Conservation (phyloP, 2,888 invertebrate species). For the Miltochrista miniata region DNA sequence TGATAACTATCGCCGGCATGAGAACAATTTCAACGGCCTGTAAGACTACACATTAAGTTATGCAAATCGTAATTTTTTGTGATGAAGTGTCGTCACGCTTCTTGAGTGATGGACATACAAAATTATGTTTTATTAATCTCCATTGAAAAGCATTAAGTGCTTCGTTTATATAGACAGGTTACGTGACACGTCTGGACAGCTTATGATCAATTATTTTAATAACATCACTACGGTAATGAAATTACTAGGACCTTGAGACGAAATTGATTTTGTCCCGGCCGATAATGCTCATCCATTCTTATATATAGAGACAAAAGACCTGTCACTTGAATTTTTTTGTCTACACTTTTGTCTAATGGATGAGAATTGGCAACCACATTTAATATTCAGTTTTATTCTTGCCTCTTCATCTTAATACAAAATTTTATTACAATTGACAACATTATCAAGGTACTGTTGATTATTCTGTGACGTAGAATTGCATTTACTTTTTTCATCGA, state of each 20-base stretch:
- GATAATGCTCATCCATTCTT: too few species aligned
- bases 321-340: too few species aligned
- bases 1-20: slow-evolving; percentile 35
- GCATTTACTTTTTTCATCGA: neutral
- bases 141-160: slow-evolving; percentile 39
- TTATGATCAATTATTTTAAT: slow-evolving; percentile 49
- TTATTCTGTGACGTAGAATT: slow-evolving; percentile 19
- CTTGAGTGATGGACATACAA: slow-evolving; percentile 40
- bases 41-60: slow-evolving; percentile 40
- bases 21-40: slow-evolving; percentile 33
- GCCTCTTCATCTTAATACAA: too few species aligned
- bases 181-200: slow-evolving; percentile 31
- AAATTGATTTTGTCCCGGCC: neutral
- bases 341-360: too few species aligned
- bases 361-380: too few species aligned
- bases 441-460: slow-evolving; percentile 12
- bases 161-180: slow-evolving; percentile 38
- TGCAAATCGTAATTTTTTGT: slow-evolving; percentile 38
- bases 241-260: slow-evolving; percentile 35
- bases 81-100: slow-evolving; percentile 31
- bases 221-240: slow-evolving; percentile 54
- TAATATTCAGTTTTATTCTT: too few species aligned
- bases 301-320: too few species aligned
- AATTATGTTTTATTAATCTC: slow-evolving; percentile 40
- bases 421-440: neutral